Evolutionary conservation across 2,113 vertebrate species (phyloP), one percentile per base, ranked within the genome.

Genomic region (Sialia sialis): DNA sequence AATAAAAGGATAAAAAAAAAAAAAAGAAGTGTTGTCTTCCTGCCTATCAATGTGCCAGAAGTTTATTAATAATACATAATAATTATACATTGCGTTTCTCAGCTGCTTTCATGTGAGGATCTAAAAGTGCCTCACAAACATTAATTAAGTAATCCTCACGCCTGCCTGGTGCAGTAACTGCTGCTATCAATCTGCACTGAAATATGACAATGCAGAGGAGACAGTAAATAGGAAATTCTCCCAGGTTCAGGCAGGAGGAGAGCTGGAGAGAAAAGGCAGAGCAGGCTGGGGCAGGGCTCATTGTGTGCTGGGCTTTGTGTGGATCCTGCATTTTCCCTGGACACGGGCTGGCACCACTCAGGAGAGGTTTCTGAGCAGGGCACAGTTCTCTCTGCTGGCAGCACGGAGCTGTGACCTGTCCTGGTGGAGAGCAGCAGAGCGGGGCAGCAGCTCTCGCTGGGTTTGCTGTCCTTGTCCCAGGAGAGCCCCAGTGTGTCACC

Each of bases 11-110:
- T 32, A 7, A 13, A 12, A 48, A 48, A 46, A 41, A 36, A 15
- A 36, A 36, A 17, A 51, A 34, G 17, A 16, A 55, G 3, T 1
- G 29, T 49, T 94, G 62, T 93, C 55, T 94, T 19, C n/a, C n/a
- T 46, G 84, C 38, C 72, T 77, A 76, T 95, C 84, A 95, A 41
- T 44, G 68, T 95, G 91, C 82, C 81, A 94, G 85, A 67, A 91
- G 67, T 90, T 95, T 95, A 95, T 96, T 97, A 97, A 96, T 95
- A 97, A 95, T 95, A 67, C 85, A 88, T 84, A 85, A 85, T 96
- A 93, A 96, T 95, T 94, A 95, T 77, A 90, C 16, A 23, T 44
- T 64, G 44, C 1, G 1, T 69, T 91, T 91, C 91, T 67, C 72
- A 72, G 56, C 72, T 92, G 39, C 91, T 97, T 95, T 94, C 85